Evolutionary conservation across 2,113 vertebrate genomes (phyloP), one percentile per base, ranked within the genome.

Genomic region (Ciconia maguari): DNA sequence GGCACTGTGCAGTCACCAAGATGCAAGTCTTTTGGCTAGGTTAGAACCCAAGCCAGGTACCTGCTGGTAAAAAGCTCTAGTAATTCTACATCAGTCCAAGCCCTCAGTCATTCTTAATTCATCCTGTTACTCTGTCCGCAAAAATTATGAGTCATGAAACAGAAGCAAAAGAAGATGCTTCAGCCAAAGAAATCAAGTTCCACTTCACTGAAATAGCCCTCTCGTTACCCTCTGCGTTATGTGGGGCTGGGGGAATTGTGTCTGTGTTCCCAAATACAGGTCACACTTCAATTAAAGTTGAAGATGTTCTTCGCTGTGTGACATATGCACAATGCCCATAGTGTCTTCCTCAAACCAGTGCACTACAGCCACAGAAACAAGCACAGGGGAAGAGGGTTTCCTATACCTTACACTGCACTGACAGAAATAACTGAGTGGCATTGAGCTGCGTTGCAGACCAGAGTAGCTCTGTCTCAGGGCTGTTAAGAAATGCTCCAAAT

Each of bases 211-310:
- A 44, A 90, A 71, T 7, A 77, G 29, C 42, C 25, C 10, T 77
- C 46, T 46, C 0, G 0, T 34, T 36, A 22, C 44, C 12, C 26
- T 34, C 36, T 1, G 1, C 6, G 1, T 49, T 58, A 27, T 2
- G 3, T 46, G 32, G n/a, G 8, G 22, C 2, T 69, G 9, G n/a
- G 32, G 26, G 8, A 68, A 42, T 26, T 12, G 20, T 17, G 61
- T 25, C 38, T 38, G 10, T 58, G 54, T 38, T 92, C 38, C 68
- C 32, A 58, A 91, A 71, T 3, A 30, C 27, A 60, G 32, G 30
- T n/a, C 58, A 77, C n/a, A 4, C 36, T 46, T 87, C 21, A 15
- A 61, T 32, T 69, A 10, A 82, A 85, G 25, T 14, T 32, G 51
- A 76, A 91, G 57, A 3, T 0, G 0, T 82, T 75, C 61, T 66